Conservation (phyloP, 1,140 invertebrate genomes). For the Harpegnathos saltator region DNA sequence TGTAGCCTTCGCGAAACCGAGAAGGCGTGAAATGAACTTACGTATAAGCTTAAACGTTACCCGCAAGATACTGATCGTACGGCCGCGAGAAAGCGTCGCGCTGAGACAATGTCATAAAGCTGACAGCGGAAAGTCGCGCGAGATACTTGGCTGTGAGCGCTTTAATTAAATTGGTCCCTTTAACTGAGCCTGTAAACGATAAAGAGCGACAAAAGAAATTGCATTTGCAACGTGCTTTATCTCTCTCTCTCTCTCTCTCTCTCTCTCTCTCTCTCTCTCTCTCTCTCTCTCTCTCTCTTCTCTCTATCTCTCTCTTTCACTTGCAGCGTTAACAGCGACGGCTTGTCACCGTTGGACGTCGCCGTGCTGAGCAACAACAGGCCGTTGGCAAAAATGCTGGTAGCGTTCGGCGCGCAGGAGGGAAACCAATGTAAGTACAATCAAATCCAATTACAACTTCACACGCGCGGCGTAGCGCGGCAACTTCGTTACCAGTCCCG, state of each 20-base stretch:
- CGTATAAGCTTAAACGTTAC: too few relatives aligned
- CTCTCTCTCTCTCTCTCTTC: too few relatives aligned
- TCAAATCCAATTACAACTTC: conserved; percentile 33
- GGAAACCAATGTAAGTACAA: conserved; percentile 93
- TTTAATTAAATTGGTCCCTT: neutral
- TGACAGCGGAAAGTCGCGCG: neutral
- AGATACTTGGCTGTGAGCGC: neutral
- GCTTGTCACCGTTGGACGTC: conserved; percentile 95
- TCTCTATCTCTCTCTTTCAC: too few relatives aligned
- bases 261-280: too few relatives aligned
- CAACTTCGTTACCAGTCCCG: conserved; percentile 40
- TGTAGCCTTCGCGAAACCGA: too few relatives aligned
- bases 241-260: too few relatives aligned
- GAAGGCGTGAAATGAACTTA: conserved; percentile 13
- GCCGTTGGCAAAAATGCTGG: conserved; percentile 94
- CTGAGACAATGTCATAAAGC: too few relatives aligned
- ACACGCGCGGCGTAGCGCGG: too few relatives aligned
- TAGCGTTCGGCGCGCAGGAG: conserved; percentile 95
- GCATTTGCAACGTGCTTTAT: too few relatives aligned
- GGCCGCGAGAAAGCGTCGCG: neutral
- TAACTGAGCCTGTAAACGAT: neutral
- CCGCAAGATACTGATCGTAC: neutral
- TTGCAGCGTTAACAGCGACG: conserved; percentile 93
- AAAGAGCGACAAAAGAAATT: neutral
- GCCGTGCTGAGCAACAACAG: conserved; percentile 95